A percentile compares a stretch with the other conserved stretches of the same genome.
Conservation (phyloP, 2,888 invertebrate genomes). For the Yponomeuta sedellus region DNA sequence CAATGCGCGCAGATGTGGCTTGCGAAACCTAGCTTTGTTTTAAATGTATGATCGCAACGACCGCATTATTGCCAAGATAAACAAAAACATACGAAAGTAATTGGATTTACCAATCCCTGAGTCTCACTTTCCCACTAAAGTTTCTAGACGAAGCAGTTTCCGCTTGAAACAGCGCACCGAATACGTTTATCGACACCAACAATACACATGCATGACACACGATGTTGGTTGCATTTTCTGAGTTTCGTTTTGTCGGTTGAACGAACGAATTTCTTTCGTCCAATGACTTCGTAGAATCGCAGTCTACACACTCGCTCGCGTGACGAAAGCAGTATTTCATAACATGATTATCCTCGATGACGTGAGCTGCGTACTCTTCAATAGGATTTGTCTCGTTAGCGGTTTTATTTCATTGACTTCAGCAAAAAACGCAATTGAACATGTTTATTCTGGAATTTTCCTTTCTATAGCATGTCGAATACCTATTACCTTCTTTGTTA, state of each 20-base stretch:
- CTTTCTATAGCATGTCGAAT: neutral
- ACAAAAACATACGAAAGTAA: too few species aligned
- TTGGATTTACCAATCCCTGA: too few species aligned
- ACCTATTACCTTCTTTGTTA: neutral
- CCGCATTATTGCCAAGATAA: too few species aligned
- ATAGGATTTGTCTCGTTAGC: slow-evolving; percentile 1
- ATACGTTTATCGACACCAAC: too few species aligned
- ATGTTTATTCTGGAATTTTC: neutral
- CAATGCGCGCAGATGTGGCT: too few species aligned
- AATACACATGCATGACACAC: too few species aligned
- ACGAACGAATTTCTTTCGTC: neutral
- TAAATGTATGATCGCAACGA: too few species aligned
- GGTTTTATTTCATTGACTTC: neutral
- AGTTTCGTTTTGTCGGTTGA: neutral
- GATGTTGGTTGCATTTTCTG: neutral
- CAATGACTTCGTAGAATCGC: neutral
- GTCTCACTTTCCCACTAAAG: too few species aligned
- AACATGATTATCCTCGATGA: neutral
- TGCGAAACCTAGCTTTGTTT: too few species aligned
- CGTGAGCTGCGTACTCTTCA: neutral
- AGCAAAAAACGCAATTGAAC: neutral
- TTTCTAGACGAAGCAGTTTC: too few species aligned
- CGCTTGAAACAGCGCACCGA: too few species aligned
- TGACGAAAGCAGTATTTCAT: neutral
- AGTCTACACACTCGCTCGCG: neutral